Evolutionary conservation across 2,113 vertebrate species (phyloP), one percentile per base, ranked within the genome.

Genomic region (Macquaria australasica): DNA sequence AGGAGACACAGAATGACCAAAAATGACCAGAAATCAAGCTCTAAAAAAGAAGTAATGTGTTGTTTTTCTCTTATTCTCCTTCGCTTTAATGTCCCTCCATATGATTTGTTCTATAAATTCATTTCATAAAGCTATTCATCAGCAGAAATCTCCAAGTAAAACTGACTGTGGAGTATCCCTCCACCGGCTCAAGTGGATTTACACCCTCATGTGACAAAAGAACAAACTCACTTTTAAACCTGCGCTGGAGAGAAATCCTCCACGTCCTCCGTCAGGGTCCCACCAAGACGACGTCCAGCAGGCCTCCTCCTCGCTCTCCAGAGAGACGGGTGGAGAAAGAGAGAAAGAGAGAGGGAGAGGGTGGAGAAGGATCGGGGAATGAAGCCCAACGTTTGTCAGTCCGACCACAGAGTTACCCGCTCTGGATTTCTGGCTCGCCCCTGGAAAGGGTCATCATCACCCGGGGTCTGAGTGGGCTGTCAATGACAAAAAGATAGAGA

Each of bases 401-500:
- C 9, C 28, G 18, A 80, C 59, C 59, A 4, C 28, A 34, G 25
- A 74, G 80, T 88, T 79, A 56, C 72, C 82, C 68, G 71, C 83
- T 87, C 85, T 71, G 76, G 83, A 37, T 84, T 77, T 68, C 53
- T 56, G 87, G 39, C 75, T 86, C 67, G 84, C 69, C 86, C 81
- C 83, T 69, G 34, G 63, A 85, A 82, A 85, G 92, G 90, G 88
- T 91, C 90, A 88, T 79, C 89, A 37, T 86, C 89, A 87, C 84
- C 91, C 91, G 81, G 79, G 88, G 87, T 87, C 80, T 55, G 91
- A 92, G 92, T 92, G 92, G 91, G 92, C 87, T 58, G 89, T 16
- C 34, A 50, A 63, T 79, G 87, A 91, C 83, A 90, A 82, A 93
- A 72, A 89, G 79, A 86, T 23, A 77, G 60, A 64, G 76, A 55